Evolutionary conservation across 2,888 invertebrate genomes (phyloP).

Genomic region (Spialia ferax): DNA sequence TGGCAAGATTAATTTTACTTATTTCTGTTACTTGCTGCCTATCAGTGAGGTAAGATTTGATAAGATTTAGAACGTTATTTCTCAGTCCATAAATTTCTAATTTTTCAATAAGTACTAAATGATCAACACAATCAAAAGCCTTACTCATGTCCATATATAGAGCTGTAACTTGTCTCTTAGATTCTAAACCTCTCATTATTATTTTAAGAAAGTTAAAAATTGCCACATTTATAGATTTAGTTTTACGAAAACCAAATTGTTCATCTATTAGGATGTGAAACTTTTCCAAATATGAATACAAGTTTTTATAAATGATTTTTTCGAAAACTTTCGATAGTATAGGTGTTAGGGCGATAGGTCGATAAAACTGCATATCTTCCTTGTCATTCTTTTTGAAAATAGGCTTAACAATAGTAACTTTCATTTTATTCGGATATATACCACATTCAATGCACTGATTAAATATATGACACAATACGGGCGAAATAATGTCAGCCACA

Average conservation of each 20-base stretch:
- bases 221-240: constrained; percentile 8
- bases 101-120: neutral
- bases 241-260: constrained; percentile 2
- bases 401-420: constrained; percentile 4
- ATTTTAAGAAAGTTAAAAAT: constrained; percentile 2
- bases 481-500: neutral
- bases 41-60: constrained; percentile 2
- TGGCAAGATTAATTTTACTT: neutral
- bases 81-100: constrained; percentile 14
- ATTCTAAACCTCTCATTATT: constrained; percentile 7
- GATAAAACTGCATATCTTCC: constrained; percentile 7
- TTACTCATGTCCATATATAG: constrained; percentile 15
- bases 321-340: constrained; percentile 4
- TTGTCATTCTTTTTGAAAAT: neutral
- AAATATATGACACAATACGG: neutral
- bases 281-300: neutral
- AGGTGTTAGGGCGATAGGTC: constrained; percentile 13
- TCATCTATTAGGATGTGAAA: neutral
- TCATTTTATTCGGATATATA: constrained; percentile 3
- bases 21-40: constrained; percentile 17
- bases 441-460: neutral
- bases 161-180: constrained; percentile 4
- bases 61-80: constrained; percentile 1
- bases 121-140: constrained; percentile 16
- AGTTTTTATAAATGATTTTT: neutral